Base-by-base conservation (phyloP, 2,113 vertebrate species). In the Halichoeres trimaculatus region DNA sequence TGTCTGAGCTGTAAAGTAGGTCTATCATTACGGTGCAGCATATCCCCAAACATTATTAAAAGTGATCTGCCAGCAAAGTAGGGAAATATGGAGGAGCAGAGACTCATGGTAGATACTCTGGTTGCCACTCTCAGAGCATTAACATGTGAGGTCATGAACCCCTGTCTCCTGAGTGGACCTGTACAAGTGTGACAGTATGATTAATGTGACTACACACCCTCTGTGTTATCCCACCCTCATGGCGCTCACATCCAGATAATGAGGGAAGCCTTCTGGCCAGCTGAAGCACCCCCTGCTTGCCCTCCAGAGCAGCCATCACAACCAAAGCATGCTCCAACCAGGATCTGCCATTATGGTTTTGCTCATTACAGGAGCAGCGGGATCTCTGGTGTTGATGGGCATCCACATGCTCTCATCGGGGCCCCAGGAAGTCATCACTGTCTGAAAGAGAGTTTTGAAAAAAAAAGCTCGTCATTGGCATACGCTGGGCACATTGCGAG, bases 351-450 rank as follows among this genome's bases (percentile, higher is more conserved):
- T 91, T 78, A 89, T 75, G 79, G 58, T 59, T 84, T 85, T 85
- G 59, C 85, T 89, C 89, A 91, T 93, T 88, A 91, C 62, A 23
- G 65, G 35, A 88, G 70, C 91, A 90, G 89, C 80, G 2, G 82
- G 85, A 85, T 57, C 78, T 75, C 53, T 47, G 36, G 48, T 81
- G 62, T 53, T 76, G 74, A 87, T 86, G 70, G 82, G 70, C 40
- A 74, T 73, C 64, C 58, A 20, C 48, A 43, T 43, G 74, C 67
- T 75, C 57, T 16, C 17, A 20, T 17, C 0, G 35, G 57, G 58
- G 23, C 80, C 51, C 5, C 19, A 35, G 62, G 78, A 83, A 70
- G 66, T 85, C 70, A 60, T 79, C 40, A 6, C 55, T 40, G 35
- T 23, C 58, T 58, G n/a, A 38, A n/a, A 50, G 40, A 70, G 19